Evolutionary conservation across 2,888 invertebrate species (phyloP).

Genomic region (Cephus pygmeus): DNA sequence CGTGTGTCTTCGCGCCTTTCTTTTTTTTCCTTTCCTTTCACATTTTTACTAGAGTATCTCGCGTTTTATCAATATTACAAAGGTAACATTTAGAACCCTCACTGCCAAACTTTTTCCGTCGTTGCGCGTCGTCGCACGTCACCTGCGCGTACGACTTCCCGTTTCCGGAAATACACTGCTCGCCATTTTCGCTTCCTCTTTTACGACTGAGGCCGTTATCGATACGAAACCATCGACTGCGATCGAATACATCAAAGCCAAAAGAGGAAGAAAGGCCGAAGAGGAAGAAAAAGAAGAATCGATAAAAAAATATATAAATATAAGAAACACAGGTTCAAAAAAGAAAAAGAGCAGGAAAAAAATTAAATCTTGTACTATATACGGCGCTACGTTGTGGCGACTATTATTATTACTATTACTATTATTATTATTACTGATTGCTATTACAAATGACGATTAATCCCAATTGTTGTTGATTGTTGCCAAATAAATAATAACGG

Average conservation of each 20-base stretch:
- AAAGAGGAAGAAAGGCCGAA: neutral
- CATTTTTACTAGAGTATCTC: neutral
- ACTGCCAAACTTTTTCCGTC: slow-evolving; percentile 34
- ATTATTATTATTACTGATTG: slow-evolving; percentile 9
- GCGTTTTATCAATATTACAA: slow-evolving; percentile 6
- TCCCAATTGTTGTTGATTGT: slow-evolving; percentile 64
- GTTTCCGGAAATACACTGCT: neutral
- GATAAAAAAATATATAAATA: neutral
- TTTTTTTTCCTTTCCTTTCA: neutral
- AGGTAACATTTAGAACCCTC: slow-evolving; percentile 27
- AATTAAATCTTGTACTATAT: neutral
- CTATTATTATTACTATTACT: slow-evolving; percentile 4
- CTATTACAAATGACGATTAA: slow-evolving; percentile 28
- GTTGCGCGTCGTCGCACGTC: neutral
- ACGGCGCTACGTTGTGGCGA: neutral
- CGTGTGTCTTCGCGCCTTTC: slow-evolving; percentile 1
- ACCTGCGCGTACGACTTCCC: neutral
- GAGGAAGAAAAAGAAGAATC: neutral
- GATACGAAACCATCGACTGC: neutral
- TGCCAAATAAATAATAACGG: slow-evolving; percentile 60
- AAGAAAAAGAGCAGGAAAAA: neutral
- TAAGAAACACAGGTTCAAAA: neutral
- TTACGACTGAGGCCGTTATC: neutral
- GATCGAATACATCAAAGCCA: neutral
- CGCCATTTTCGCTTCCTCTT: neutral